Base-by-base conservation (phyloP, 2,113 vertebrate species). In the Entelurus aequoreus region DNA sequence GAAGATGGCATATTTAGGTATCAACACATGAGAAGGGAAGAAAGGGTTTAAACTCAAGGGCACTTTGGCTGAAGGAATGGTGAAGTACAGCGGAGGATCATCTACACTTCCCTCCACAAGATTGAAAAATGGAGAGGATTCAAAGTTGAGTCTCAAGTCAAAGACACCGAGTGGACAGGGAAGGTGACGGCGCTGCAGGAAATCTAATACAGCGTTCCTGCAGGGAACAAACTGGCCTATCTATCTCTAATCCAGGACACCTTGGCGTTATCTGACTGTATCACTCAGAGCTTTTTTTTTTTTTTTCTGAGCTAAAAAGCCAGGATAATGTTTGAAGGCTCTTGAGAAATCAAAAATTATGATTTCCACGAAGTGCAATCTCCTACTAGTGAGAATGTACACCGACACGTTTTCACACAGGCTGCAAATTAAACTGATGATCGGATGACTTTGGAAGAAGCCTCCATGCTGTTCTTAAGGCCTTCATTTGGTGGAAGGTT, bases 161-260 rank as follows among this genome's bases (percentile, higher is more conserved):
- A 55, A 65, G 69, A 71, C 52, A 65, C 48, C 62, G 66, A 58
- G 50, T 6, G 56, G 72, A 67, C 68, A 65, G 60, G 36, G 51
- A 67, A 73, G 67, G 72, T 61, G 74, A 74, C 68, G 60, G 79
- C 54, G 66, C 69, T 63, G 71, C 73, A 48, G 69, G 60, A 76
- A 82, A 83, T 82, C 74, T 74, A 80, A 84, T 81, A 76, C 59
- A 55, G 44, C 69, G 48, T 74, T 67, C 62, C 44, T 42, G 66
- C 65, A 76, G 68, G 77, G 72, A 77, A 73, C 77, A 80, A 73
- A 81, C 76, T n/a, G 65, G 71, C 51, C 75, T 71, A 77, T 81
- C 71, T 73, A 44, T 75, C 72, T 76, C 64, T 87, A 79, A 85
- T 84, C 79, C 83, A 60, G 81, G 79, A 84, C 81, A 84, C 77